phyloP scores from a whole-genome alignment of 2,113 vertebrate genomes.

The Colius striatus region DNA sequence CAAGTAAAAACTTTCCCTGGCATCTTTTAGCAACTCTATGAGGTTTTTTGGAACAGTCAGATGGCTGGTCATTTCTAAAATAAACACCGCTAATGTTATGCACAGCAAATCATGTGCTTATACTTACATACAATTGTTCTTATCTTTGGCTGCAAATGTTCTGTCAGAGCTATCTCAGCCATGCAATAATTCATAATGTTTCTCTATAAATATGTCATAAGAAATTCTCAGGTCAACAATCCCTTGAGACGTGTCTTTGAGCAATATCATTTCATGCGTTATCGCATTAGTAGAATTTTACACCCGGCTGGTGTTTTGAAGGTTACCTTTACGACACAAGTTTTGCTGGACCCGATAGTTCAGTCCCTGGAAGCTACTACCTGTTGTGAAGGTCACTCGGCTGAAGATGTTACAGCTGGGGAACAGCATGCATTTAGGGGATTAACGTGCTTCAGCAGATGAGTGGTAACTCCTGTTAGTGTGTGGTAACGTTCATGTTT shows the following conservation, averaged over 20 bases:
- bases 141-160: background rate
- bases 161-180: background rate
- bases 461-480: background rate
- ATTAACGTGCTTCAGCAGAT: background rate
- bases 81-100: background rate
- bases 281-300: background rate
- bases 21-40: background rate
- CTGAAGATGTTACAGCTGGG: background rate
- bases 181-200: background rate
- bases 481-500: background rate
- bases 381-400: background rate
- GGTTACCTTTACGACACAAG: background rate
- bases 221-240: background rate
- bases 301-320: background rate
- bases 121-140: background rate
- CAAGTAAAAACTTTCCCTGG: slow-evolving; percentile 31
- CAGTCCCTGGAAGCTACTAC: background rate
- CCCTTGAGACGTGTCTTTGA: background rate
- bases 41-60: slow-evolving; percentile 4
- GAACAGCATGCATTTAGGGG: background rate
- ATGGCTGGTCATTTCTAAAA: slow-evolving; percentile 27
- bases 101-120: background rate
- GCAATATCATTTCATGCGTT: background rate
- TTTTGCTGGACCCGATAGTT: background rate
- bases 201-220: background rate